Conservation (phyloP, 2,797 vertebrate genomes). For the Tolypeutes matacus region DNA sequence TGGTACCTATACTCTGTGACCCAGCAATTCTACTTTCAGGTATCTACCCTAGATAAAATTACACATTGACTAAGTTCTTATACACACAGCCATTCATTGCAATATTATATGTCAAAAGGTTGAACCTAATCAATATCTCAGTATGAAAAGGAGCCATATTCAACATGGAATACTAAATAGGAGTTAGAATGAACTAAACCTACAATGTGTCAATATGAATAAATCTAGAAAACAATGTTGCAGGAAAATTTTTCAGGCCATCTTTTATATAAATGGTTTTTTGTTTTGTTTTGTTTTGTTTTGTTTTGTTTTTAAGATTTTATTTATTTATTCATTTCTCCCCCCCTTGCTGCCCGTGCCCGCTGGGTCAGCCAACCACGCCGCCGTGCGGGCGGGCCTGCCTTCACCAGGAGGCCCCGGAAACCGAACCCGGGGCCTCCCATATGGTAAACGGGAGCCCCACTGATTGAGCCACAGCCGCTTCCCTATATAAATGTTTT, state of each 20-base stretch:
- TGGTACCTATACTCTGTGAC: not conserved
- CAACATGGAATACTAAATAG: not conserved
- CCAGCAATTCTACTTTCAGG: not conserved
- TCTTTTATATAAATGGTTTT: not conserved
- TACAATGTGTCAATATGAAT: not conserved
- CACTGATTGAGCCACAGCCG: too few relatives aligned
- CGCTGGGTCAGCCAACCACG: too few relatives aligned
- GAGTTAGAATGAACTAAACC: constrained; percentile 8
- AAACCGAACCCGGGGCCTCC: too few relatives aligned
- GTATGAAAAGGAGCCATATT: constrained; percentile 29
- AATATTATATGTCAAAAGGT: constrained; percentile 34
- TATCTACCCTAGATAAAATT: not conserved
- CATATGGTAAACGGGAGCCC: too few relatives aligned
- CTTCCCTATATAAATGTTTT: not conserved
- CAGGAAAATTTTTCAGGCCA: not conserved
- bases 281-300: too few relatives aligned
- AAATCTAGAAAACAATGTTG: constrained; percentile 11
- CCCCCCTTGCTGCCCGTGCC: too few relatives aligned
- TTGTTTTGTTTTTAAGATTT: too few relatives aligned
- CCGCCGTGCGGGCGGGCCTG: too few relatives aligned
- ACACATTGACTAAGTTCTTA: not conserved
- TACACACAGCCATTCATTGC: not conserved
- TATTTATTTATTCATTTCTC: too few relatives aligned
- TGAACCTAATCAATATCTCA: constrained; percentile 25
- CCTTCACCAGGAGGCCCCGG: too few relatives aligned